These are phyloP conservation scores for Tipula helvola DNA, from an alignment of 2,888 invertebrate species.

Conservation along the genomic window DNA sequence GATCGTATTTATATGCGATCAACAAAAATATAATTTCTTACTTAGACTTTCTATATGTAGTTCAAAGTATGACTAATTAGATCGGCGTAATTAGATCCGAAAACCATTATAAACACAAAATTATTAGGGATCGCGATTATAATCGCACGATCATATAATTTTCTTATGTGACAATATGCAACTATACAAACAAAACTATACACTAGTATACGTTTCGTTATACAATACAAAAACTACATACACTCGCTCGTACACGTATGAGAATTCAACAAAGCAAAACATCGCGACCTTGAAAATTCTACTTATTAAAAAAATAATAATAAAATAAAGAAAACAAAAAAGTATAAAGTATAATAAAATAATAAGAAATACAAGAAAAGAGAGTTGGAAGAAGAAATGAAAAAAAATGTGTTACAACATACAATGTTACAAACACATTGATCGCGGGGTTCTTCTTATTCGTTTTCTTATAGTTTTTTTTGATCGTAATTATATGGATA, in stretches of 20 bases:
- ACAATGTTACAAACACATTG: not conserved
- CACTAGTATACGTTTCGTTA: not conserved
- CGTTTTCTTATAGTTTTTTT: not conserved
- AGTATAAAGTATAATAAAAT: not conserved
- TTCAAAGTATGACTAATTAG: not conserved
- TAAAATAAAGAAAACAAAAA: not conserved
- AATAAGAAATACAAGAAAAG: not conserved
- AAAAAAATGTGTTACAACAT: constrained; percentile 4
- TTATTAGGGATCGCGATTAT: not conserved
- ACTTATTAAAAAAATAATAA: not conserved
- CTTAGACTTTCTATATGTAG: not conserved
- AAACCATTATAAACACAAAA: not conserved
- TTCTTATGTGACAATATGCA: not conserved
- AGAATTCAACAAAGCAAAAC: not conserved
- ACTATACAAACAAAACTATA: not conserved
- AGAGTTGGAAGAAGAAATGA: constrained; percentile 4
- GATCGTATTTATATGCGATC: not conserved
- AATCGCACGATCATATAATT: not conserved
- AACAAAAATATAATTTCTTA: not conserved
- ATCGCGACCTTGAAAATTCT: constrained; percentile 4
- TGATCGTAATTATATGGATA: not conserved
- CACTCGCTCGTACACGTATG: not conserved
- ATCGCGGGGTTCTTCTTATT: not conserved
- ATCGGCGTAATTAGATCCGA: not conserved
- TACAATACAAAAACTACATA: not conserved